Percentiles rank a stretch among this genome's conserved stretches.
Conservation (phyloP, 1,140 invertebrate genomes). For the Calephelis virginiensis region DNA sequence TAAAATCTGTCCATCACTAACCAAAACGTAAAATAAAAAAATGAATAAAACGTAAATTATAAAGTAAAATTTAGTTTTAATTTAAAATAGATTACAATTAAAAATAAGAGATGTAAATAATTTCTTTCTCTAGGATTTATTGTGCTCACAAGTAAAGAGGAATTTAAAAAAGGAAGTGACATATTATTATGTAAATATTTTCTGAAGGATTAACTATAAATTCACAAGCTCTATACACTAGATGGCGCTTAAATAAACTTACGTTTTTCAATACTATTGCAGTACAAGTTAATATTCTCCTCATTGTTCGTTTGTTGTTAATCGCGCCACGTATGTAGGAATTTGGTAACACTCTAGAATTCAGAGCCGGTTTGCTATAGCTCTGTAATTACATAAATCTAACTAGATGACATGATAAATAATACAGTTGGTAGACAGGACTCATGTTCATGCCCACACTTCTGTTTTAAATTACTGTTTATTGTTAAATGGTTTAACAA, state of each 20-base stretch:
- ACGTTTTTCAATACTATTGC: not conserved
- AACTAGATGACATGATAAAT: conserved; percentile 11
- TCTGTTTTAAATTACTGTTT: conserved; percentile 4
- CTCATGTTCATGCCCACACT: not conserved
- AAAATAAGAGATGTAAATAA: too few relatives aligned
- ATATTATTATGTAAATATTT: too few relatives aligned
- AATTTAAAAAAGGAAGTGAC: too few relatives aligned
- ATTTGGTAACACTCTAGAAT: conserved; percentile 16
- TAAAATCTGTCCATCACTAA: too few relatives aligned
- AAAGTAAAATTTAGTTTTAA: too few relatives aligned
- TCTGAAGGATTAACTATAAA: not conserved
- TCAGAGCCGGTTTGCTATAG: conserved; percentile 6
- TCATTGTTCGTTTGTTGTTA: conserved; percentile 6
- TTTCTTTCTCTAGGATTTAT: too few relatives aligned
- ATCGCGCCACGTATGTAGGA: conserved; percentile 9
- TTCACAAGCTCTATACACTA: not conserved
- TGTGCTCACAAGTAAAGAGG: too few relatives aligned
- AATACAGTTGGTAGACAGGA: conserved; percentile 8
- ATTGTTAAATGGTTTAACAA: not conserved
- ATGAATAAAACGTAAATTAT: too few relatives aligned
- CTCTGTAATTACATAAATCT: conserved; percentile 14
- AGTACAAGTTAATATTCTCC: conserved; percentile 2
- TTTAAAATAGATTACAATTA: too few relatives aligned
- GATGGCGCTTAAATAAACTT: conserved; percentile 2
- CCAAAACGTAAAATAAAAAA: too few relatives aligned